Percentiles rank a stretch among this genome's conserved stretches.
Evolutionary conservation across 2,797 vertebrate genomes (phyloP).

Genomic region (Spizella passerina): DNA sequence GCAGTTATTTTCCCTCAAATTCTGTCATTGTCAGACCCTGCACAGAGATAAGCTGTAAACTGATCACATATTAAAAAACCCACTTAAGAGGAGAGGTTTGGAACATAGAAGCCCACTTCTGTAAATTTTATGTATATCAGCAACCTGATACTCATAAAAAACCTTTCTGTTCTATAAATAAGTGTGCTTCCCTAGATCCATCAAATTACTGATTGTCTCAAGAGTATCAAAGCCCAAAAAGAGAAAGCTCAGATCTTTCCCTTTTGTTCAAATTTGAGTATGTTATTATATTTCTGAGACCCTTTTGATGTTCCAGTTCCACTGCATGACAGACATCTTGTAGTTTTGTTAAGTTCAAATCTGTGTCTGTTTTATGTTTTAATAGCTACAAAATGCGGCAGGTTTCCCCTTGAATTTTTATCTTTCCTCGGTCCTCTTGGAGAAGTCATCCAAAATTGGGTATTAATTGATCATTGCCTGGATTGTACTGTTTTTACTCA

Average conservation of each 20-base stretch:
- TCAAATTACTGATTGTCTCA: neutral
- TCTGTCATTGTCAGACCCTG: neutral
- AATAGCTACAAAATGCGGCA: neutral
- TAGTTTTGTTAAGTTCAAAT: neutral
- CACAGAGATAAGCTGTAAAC: neutral
- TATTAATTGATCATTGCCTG: neutral
- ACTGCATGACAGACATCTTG: neutral
- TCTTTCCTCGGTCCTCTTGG: neutral
- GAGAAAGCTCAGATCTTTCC: neutral
- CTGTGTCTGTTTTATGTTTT: neutral
- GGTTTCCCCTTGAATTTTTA: neutral
- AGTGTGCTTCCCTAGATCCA: neutral
- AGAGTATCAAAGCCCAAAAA: neutral
- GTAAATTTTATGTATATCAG: neutral
- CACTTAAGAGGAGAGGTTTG: neutral
- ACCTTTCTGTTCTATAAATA: neutral
- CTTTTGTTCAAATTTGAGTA: neutral
- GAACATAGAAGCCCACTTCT: neutral
- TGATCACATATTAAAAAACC: neutral
- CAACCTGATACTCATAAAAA: neutral
- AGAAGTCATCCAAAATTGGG: neutral
- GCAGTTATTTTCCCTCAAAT: neutral
- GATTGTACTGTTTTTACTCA: neutral
- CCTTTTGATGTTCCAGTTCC: neutral
- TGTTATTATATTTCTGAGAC: neutral